Evolutionary conservation across 2,888 invertebrate species (phyloP), one percentile per base, ranked within the genome.

Genomic region (Acleris literana): DNA sequence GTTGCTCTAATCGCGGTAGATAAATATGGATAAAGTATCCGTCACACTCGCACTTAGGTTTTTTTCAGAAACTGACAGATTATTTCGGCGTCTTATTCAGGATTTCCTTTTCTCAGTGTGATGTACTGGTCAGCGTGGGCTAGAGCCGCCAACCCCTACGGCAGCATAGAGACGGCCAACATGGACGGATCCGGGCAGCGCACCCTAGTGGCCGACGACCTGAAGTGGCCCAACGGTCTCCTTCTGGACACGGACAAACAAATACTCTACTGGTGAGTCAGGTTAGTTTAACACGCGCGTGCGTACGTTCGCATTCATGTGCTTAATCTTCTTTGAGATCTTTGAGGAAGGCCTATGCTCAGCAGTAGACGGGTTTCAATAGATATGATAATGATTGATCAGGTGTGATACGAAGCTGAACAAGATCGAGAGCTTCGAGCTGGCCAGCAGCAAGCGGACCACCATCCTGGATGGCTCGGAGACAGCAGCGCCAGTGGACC

Each of bases 101-200:
- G 13, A 33, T 5, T 54, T 20, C 13, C 16, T 11, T 17, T 7
- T 46, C 25, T 18, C 77, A 93, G 93, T 49, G 79, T 93, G 43
- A 94, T 97, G 94, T 97, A 95, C 88, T 97, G 96, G 96, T 92
- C 95, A 1, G 95, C 95, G 81, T 97, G 96, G 96, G 92, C 93
- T 33, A 84, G 86, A 72, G 72, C 83, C 5, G 17, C 54, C 4
- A 44, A 11, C 9, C 44, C 20, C n/a, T 54, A 33, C 16, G 61
- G 53, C 44, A 94, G 94, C 71, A 94, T 97, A 72, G 95, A 95
- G 82, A 88, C 93, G 55, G 95, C 96, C 22, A 93, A 94, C 91
- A 95, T 97, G 95, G 96, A 97, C 85, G 97, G 97, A n/a, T 87
- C 93, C 1, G 90, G 93, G 74, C 92, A 94, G 56, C 91, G 90